Evolutionary conservation across 2,888 invertebrate genomes (phyloP).

Genomic region (Leptinotarsa tumamoca): DNA sequence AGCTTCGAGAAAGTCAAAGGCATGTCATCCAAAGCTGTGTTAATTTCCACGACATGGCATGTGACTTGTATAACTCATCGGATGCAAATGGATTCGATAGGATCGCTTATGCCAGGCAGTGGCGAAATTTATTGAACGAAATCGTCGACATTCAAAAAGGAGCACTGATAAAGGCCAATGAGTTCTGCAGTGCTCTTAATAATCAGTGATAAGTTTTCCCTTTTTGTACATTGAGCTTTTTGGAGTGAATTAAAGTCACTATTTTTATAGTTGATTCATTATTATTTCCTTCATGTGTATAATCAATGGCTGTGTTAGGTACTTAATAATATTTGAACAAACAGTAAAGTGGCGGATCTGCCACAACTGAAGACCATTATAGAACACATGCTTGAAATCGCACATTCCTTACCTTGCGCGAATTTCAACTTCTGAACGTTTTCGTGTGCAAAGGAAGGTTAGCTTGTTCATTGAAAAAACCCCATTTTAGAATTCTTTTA

Average conservation of each 20-base stretch:
- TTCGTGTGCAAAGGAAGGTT: too few relatives aligned
- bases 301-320: too few relatives aligned
- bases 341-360: too few relatives aligned
- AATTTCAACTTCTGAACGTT: too few relatives aligned
- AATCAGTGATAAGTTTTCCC: slow-evolving; percentile 42
- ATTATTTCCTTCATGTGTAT: not conserved
- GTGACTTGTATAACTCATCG: slow-evolving; percentile 81
- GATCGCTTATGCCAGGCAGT: slow-evolving; percentile 65
- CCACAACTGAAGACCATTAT: too few relatives aligned
- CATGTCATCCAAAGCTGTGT: slow-evolving; percentile 80
- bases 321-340: too few relatives aligned
- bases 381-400: too few relatives aligned
- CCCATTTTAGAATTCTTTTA: too few relatives aligned
- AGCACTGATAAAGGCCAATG: slow-evolving; percentile 59
- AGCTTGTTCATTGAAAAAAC: too few relatives aligned
- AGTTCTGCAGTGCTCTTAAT: slow-evolving; percentile 58
- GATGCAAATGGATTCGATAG: slow-evolving; percentile 94
- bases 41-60: slow-evolving; percentile 79
- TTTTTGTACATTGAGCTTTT: slow-evolving; percentile 27
- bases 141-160: slow-evolving; percentile 62
- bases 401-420: too few relatives aligned
- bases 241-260: slow-evolving; percentile 2
- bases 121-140: slow-evolving; percentile 60
- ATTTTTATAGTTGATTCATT: slow-evolving; percentile 6
- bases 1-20: slow-evolving; percentile 89